Base-by-base conservation (phyloP, 2,113 vertebrate genomes). In the Ploceus nigricollis region DNA sequence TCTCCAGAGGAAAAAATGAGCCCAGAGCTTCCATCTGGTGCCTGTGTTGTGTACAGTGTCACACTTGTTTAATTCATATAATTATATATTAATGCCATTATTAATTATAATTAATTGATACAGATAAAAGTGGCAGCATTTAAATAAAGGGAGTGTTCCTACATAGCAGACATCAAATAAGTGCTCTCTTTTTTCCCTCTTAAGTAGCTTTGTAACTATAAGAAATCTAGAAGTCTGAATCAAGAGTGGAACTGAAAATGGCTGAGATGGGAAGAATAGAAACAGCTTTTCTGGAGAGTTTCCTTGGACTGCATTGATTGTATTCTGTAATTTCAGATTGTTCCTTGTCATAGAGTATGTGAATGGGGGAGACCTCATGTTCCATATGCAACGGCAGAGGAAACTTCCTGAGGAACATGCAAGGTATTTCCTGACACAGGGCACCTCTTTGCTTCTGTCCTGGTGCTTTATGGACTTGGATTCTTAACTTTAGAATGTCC, bases 281-380 rank as follows among this genome's bases (percentile, higher is more conserved):
- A 87, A 0, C 30, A 75, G 24, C 6, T 51, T 64, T 77, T 56
- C 45, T 76, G n/a, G 15, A 35, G 40, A 35, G 16, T 56, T 83
- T 61, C 35, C 56, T 66, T 92, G 92, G 68, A 92, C 21, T 60
- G 35, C 63, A 88, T 81, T 27, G 68, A 78, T 22, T 89, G 31
- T 89, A 2, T 71, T 87, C 11, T 96, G 2, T 94, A 27, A 78
- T 93, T 96, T 83, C 96, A 99, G 99, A 95, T 97, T 99, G 94
- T 99, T 99, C 97, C 98, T 99, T 90, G 99, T 99, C 96, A 99
- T 99, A 31, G 99, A 99, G 73, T 99, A 99, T 7, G 99, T 99
- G 64, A 99, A 99, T 4, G 99, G 99, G 2, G 99, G 99, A 18
- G 99, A 99, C 94, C 98, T 99, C 93, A 99, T 99, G 99, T 99